Evolutionary conservation across 64 coral and sea anemone genomes (phyloP), one percentile per base, ranked within the genome.

Genomic region (Actinia tenebrosa): DNA sequence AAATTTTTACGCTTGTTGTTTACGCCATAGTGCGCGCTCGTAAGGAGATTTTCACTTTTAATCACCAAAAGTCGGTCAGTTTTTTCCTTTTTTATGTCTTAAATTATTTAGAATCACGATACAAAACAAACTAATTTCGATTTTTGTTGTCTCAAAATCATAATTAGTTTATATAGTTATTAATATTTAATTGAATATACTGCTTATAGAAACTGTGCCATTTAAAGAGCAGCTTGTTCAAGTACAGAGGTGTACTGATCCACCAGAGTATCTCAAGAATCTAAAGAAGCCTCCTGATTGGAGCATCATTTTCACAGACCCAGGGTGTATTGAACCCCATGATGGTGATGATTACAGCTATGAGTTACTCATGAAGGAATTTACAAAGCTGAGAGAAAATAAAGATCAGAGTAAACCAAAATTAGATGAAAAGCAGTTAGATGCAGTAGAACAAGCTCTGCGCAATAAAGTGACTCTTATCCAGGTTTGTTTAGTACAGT

Each of bases 401-500:
- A 2, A n/a, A 43, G n/a, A 25, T 16, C 7, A 4, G 47, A 66
- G 63, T 10, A 6, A 89, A 56, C 30, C 79, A 16, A 83, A 71
- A 62, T 77, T 98, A 10, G 95, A 98, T 86, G 89, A 93, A 26
- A 94, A 91, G 16, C 95, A 98, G 79, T 86, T 98, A 68, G 78
- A 75, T 25, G 92, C 92, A 72, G 86, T 98, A 22, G 87, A 94
- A 53, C 42, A 89, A 59, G 92, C 87, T 18, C 79, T 98, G 42
- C 84, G 83, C 19, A 90, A 94, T 64, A 89, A 84, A n/a, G 60
- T 98, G 20, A 89, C 89, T 13, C 80, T 98, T 30, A 93, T 94
- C 53, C 93, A 94, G 93, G 93, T 94, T 47, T 45, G 18, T 64
- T 19, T 22, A 25, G 61, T 64, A 20, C 18, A 22, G 20, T 17